Base-by-base conservation (phyloP, 2,888 invertebrate species). In the Homarus gammarus region DNA sequence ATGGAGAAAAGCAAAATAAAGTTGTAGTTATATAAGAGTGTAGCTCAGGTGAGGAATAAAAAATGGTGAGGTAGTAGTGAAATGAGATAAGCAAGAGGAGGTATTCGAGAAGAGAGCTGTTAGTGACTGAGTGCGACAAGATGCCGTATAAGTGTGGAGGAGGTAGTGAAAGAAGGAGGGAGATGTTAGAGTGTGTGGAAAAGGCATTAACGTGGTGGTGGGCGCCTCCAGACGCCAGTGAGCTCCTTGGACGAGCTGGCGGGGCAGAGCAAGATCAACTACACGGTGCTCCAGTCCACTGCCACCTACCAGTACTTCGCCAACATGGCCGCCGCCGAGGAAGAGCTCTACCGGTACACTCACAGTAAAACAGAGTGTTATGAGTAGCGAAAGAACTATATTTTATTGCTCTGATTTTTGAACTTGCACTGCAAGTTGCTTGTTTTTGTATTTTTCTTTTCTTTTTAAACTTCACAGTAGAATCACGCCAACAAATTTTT, bases 251-350 rank as follows among this genome's bases (percentile, higher is more conserved):
- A 98, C 92, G 98, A 98, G 93, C 93, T 98, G 86, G 97, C 97
- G 0, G 95, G 97, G 1, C 98, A 98, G 93, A 97, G 97, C 0
- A 95, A 97, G 84, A 98, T 98, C 92, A 97, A 97, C 94, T 98
- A 98, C 93, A 97, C 98, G 0, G 97, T 97, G 0, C 96, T 97
- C 0, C 95, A 95, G 92, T 95, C 95, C 1, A 97, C 97, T 0
- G 95, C 96, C 22, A 95, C 96, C 0, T 96, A 97, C 93, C 95
- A 96, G 93, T 97, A 97, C 93, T 98, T 98, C 93, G 96, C 96
- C 88, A 98, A 98, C 93, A 98, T 98, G 98, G 97, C 97, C 94
- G 96, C 96, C 92, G 98, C 98, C 1, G 98, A 98, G 94, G 97
- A 98, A 91, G 97, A 96, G 0, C 94, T 98, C 0, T 98, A 98